These are phyloP conservation scores for Acanthurus lineatus DNA, from an alignment of 2,797 vertebrate species.

Conservation along the genomic window DNA sequence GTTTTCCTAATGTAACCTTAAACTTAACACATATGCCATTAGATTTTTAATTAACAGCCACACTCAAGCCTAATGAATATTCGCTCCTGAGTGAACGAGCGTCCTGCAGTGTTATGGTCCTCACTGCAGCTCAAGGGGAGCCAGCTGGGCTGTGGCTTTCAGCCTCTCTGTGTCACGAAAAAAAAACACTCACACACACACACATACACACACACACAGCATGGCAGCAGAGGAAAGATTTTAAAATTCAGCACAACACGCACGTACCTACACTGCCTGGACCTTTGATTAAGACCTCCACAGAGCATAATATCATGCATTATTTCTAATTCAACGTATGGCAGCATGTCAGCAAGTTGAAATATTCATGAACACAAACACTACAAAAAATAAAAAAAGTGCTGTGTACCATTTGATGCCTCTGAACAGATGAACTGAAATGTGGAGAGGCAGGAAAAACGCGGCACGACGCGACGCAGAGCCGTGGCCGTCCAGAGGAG, in stretches of 20 bases:
- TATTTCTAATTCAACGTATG: slow-evolving; percentile 17
- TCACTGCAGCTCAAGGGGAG: slow-evolving; percentile 52
- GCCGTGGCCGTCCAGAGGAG: slow-evolving; percentile 30
- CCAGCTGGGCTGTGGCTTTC: slow-evolving; percentile 63
- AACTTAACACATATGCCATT: slow-evolving; percentile 37
- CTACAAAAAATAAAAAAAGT: slow-evolving; percentile 3
- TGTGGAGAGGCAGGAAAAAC: not conserved
- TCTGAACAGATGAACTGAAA: slow-evolving; percentile 14
- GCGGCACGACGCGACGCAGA: slow-evolving; percentile 27
- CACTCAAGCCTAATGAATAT: slow-evolving; percentile 45
- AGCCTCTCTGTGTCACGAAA: slow-evolving; percentile 49
- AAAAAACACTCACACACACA: not conserved
- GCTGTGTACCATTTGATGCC: not conserved
- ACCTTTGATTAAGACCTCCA: slow-evolving; percentile 34
- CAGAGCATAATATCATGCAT: slow-evolving; percentile 29
- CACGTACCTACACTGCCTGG: slow-evolving; percentile 17
- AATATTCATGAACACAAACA: slow-evolving; percentile 17
- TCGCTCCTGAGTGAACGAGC: slow-evolving; percentile 36
- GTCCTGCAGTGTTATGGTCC: slow-evolving; percentile 56
- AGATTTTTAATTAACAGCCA: slow-evolving; percentile 41
- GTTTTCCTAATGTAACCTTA: slow-evolving; percentile 24
- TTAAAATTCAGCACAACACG: slow-evolving; percentile 61
- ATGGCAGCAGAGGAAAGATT: slow-evolving; percentile 40
- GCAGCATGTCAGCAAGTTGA: slow-evolving; percentile 23
- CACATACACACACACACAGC: slow-evolving; percentile 27